Evolutionary conservation across 2,888 invertebrate genomes (phyloP).

Genomic region (Phytoseiulus persimilis): DNA sequence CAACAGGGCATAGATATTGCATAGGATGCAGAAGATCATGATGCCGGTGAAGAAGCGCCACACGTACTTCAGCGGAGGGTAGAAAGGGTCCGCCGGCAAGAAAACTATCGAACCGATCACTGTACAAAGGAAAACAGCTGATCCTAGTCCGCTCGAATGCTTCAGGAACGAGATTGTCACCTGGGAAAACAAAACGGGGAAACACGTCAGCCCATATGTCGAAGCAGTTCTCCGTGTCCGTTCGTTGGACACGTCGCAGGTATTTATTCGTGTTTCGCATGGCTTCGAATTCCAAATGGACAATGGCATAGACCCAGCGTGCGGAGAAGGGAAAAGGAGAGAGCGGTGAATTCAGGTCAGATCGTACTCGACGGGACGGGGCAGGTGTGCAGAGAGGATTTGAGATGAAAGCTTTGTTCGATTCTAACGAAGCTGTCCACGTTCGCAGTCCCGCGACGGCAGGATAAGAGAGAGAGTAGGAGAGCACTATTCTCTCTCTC

Average conservation of each 20-base stretch:
- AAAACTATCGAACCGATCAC: constrained; percentile 8
- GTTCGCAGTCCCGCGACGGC: no score
- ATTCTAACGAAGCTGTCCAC: no score
- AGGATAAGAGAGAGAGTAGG: no score
- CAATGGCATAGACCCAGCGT: no score
- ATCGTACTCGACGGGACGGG: no score
- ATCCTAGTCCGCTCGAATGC: not conserved
- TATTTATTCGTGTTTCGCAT: not conserved
- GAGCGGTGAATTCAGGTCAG: no score
- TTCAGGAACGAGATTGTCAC: constrained; percentile 31
- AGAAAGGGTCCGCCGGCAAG: constrained; percentile 26
- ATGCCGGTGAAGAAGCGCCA: constrained; percentile 36
- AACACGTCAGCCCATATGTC: not conserved
- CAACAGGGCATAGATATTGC: constrained; percentile 23
- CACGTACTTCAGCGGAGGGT: not conserved
- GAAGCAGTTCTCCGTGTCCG: not conserved
- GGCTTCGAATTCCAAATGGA: no score
- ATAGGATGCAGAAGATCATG: constrained; percentile 21
- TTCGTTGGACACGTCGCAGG: not conserved
- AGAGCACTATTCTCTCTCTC: no score
- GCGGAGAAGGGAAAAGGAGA: no score
- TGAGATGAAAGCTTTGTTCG: no score
- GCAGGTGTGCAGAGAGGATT: no score
- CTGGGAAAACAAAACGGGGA: not conserved
- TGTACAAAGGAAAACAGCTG: not conserved